Base-by-base conservation (phyloP, 2,797 vertebrate species). In the Huso huso region DNA sequence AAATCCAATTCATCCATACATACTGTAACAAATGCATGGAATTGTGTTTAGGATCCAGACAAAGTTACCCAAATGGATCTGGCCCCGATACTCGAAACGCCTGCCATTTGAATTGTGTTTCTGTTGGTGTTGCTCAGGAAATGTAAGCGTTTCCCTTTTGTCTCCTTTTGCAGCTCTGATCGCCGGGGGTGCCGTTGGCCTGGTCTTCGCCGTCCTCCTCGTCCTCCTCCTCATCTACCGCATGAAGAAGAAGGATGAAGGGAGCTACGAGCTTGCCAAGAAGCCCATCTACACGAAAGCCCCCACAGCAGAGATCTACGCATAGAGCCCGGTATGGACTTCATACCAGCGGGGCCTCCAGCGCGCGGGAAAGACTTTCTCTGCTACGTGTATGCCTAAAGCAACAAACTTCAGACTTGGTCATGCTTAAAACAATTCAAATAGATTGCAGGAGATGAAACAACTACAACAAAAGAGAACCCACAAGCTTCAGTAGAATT, bases 251-350 rank as follows among this genome's bases (percentile, higher is more conserved):
- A 99, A 99, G 80, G 94, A 95, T 0, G 95, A 97, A 75, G 93
- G 94, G 74, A 95, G 93, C 80, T 97, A 97, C 0, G 95, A 96
- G 67, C 69, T 97, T 77, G 93, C 93, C 61, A 99, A 95, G 89
- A 98, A 96, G 70, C 96, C 96, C 6, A 99, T 99, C 88, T 99
- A 99, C 87, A 99, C 92, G 77, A 98, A 98, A 73, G 93, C 96
- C 3, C 89, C 94, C 62, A 94, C 94, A 80, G 89, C 93, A 0
- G 95, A 98, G 85, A 96, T 98, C 88, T 98, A 95, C 0, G 95
- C 95, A 67, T 97, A 92, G 89, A 77, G 72, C 70, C 70, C 72
- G 69, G 55, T 65, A 75, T 0, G 53, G 55, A 63, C 67, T 72
- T 51, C 62, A 68, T 62, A 74, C 65, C 71, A 70, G 68, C 51